Conservation (phyloP, 92 coral and sea anemone species). For the Pocillopora meandrina region DNA sequence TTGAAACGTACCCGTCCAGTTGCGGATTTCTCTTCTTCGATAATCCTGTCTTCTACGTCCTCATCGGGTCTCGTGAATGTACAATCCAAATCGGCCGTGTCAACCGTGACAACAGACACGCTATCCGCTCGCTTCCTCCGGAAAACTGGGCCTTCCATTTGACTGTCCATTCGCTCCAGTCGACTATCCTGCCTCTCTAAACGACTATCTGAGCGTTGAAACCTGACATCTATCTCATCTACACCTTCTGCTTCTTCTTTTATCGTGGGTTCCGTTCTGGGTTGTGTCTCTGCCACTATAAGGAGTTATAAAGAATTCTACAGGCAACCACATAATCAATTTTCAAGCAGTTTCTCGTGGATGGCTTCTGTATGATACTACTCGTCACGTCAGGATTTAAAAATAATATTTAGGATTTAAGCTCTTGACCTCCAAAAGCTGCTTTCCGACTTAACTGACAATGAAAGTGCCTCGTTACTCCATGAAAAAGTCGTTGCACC, state of each 20-base stretch:
- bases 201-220: not conserved
- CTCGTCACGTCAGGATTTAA: not conserved
- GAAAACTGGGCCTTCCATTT: not conserved
- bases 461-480: too few relatives aligned
- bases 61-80: constrained; percentile 71
- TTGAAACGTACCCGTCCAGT: constrained; percentile 81
- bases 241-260: constrained; percentile 43
- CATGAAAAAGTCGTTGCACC: too few relatives aligned
- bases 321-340: not conserved
- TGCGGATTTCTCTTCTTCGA: constrained; percentile 82
- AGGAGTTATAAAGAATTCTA: not conserved
- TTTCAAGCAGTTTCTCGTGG: not conserved
- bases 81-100: constrained; percentile 82
- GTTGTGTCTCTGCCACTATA: not conserved
- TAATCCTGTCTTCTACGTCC: constrained; percentile 71
- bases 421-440: too few relatives aligned
- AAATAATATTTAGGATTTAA: too few relatives aligned
- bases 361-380: not conserved
- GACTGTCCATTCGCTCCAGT: not conserved
- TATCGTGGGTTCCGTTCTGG: constrained; percentile 6
- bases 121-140: constrained; percentile 62
- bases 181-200: constrained; percentile 17
- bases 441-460: too few relatives aligned
- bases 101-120: constrained; percentile 65
- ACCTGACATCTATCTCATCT: constrained; percentile 10